Base-by-base conservation (phyloP, 1,140 invertebrate genomes). In the Delia radicum region DNA sequence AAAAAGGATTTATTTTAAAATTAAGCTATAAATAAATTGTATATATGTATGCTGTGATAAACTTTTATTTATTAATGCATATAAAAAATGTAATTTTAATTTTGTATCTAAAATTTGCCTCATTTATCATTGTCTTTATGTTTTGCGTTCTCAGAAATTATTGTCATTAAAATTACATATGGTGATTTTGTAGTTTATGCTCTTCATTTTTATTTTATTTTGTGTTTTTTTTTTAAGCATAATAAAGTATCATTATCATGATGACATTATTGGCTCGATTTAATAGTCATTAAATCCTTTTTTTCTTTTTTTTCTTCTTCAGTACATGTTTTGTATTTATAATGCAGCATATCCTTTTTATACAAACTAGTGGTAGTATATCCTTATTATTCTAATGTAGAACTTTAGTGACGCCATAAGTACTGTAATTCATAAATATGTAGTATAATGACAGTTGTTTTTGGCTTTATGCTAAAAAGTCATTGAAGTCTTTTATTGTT, bases 221-320 rank as follows among this genome's bases (percentile, higher is more conserved):
- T n/a, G n/a, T n/a, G n/a, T n/a, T n/a, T n/a, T n/a, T n/a, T n/a
- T n/a, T n/a, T n/a, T n/a, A n/a, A n/a, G n/a, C n/a, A n/a, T n/a
- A n/a, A n/a, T n/a, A 33, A 21, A 55, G 46, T 55, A 33, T 33
- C n/a, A 21, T 55, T 21, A 55, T 55, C 48, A 18, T 55, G 18
- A 55, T 55, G 48, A 21, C 48, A 55, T 55, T 55, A 55, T 55
- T 55, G 48, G 48, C 48, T 55, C 48, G 48, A 55, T 55, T 55
- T 55, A 55, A 55, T 21, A 55, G 48, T 55, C 48, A 55, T 55
- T 55, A 55, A 55, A 55, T 55, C 2, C 8, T 48, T n/a, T 4
- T 15, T 15, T 48, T 48, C 12, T 48, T 15, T 48, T 1, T 48
- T 4, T 48, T n/a, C 13, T 48, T 48, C 1, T 48, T n/a, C 13